These are phyloP conservation scores for Drosophila melanocephala DNA, from an alignment of 2,888 invertebrate genomes.

Conservation along the genomic window DNA sequence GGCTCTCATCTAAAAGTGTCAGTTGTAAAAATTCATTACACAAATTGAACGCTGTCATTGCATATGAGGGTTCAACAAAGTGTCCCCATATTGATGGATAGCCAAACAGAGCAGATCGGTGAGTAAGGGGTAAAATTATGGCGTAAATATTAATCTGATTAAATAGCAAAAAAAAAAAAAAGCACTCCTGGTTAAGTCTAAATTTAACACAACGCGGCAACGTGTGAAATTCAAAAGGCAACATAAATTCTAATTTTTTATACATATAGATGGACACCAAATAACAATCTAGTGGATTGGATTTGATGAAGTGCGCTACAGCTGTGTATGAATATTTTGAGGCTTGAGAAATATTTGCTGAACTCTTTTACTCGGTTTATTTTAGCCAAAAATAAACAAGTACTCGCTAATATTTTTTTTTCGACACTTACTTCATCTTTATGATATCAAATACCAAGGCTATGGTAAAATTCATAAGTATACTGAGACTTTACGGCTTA, in stretches of 20 bases:
- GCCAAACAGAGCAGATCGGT: background rate
- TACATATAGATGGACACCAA: constrained; percentile 1
- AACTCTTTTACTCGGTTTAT: background rate
- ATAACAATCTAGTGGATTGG: constrained; percentile 10
- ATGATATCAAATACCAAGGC: background rate
- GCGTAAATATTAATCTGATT: background rate
- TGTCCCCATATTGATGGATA: constrained; percentile 40
- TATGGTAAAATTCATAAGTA: background rate
- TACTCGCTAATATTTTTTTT: constrained; percentile 2
- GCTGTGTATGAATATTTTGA: background rate
- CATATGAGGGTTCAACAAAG: constrained; percentile 21
- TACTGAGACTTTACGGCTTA: background rate
- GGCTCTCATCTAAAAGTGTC: constrained; percentile 31
- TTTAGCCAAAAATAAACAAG: constrained; percentile 3
- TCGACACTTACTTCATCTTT: background rate
- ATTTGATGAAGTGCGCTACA: constrained; percentile 1
- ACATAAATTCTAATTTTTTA: background rate
- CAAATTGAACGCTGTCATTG: constrained; percentile 57
- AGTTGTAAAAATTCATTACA: constrained; percentile 63
- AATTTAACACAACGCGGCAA: constrained; percentile 7
- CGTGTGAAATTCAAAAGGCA: background rate
- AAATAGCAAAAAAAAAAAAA: background rate
- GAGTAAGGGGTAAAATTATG: background rate
- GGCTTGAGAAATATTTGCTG: background rate
- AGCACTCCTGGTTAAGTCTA: background rate